Conservation (phyloP, 2,888 invertebrate species). For the Helleia helle region DNA sequence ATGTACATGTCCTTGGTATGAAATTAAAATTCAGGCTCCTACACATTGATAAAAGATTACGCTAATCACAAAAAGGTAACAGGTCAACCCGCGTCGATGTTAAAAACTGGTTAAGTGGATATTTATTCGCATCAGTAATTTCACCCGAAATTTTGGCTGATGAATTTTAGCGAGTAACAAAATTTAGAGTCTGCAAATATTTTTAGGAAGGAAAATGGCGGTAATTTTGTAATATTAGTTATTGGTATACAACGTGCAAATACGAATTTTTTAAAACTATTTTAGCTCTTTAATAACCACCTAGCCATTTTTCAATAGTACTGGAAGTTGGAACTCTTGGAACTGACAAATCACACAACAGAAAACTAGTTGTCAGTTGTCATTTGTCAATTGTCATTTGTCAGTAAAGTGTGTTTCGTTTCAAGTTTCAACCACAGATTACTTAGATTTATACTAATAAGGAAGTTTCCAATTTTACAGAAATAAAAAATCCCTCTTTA, state of each 20-base stretch:
- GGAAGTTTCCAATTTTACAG: no score
- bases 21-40: slow-evolving; percentile 45
- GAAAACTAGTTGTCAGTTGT: not conserved
- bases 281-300: not conserved
- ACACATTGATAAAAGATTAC: slow-evolving; percentile 40
- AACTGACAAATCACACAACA: not conserved
- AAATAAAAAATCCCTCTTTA: no score
- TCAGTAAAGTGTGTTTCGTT: no score
- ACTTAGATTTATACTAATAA: no score
- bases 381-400: no score
- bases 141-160: slow-evolving; percentile 11
- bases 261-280: not conserved
- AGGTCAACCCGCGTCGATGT: slow-evolving; percentile 15
- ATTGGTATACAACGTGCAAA: not conserved
- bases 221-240: not conserved
- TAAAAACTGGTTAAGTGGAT: slow-evolving; percentile 8
- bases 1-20: slow-evolving; percentile 69
- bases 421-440: no score
- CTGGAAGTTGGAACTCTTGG: not conserved
- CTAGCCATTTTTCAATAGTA: slow-evolving; percentile 4
- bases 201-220: not conserved
- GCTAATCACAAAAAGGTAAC: slow-evolving; percentile 14
- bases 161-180: slow-evolving; percentile 9
- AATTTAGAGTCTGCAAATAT: not conserved
- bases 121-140: slow-evolving; percentile 20